A percentile compares a stretch with the other conserved stretches of the same genome.
phyloP scores from a whole-genome alignment of 2,797 vertebrate species.

The Peromyscus eremicus region DNA sequence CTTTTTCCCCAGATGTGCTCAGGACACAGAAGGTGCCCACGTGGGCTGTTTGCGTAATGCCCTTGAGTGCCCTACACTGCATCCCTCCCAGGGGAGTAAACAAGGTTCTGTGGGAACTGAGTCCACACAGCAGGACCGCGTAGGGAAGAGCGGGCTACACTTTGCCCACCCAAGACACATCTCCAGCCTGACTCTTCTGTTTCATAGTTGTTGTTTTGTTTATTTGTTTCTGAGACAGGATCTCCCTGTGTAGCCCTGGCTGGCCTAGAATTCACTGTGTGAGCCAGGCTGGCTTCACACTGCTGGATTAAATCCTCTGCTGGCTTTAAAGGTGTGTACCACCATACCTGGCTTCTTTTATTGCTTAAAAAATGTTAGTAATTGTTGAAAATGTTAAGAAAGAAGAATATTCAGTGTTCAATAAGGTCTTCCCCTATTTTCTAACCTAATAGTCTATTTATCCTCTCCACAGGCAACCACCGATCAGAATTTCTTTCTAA shows the following conservation, averaged over 20 bases:
- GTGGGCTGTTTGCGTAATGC: neutral
- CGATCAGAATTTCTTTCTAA: constrained; percentile 20
- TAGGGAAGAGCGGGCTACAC: neutral
- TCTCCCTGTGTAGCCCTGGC: neutral
- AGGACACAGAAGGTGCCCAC: neutral
- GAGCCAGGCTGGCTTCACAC: neutral
- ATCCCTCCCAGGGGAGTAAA: neutral
- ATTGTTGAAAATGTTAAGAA: neutral
- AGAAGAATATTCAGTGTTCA: neutral
- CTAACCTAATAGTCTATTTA: neutral
- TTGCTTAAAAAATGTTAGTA: neutral
- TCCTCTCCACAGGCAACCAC: neutral
- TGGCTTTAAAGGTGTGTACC: neutral
- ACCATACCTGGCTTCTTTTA: neutral
- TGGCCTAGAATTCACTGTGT: neutral
- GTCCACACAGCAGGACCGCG: neutral
- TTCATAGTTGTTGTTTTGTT: neutral
- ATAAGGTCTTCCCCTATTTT: neutral
- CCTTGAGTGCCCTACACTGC: neutral
- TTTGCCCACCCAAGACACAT: neutral
- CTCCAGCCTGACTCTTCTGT: neutral
- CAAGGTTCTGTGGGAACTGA: neutral
- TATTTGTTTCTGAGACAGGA: neutral
- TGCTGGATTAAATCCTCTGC: neutral
- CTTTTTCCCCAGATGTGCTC: neutral